phyloP scores from a whole-genome alignment of 2,797 vertebrate genomes.

The Naso thynnoides region DNA sequence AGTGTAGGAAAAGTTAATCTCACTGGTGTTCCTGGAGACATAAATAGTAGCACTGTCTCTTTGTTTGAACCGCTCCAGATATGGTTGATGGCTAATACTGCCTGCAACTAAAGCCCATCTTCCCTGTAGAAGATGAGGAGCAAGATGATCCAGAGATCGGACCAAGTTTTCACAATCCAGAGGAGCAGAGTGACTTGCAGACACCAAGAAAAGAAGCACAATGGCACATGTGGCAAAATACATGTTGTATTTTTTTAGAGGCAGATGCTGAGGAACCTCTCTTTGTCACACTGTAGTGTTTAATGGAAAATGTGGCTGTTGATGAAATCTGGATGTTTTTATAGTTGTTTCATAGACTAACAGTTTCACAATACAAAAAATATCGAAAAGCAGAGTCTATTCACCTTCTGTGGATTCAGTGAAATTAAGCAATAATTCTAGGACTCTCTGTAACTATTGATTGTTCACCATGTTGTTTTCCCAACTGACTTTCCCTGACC shows the following conservation, averaged over 20 bases:
- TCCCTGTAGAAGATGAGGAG: constrained; percentile 20
- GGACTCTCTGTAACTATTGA: background rate
- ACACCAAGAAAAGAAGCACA: constrained; percentile 19
- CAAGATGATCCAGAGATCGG: constrained; percentile 19
- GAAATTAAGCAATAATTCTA: constrained; percentile 15
- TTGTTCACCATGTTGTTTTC: background rate
- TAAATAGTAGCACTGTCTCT: constrained; percentile 19
- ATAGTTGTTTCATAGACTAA: constrained; percentile 13
- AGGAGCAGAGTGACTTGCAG: constrained; percentile 38
- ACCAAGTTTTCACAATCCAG: constrained; percentile 47
- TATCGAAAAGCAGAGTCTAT: constrained; percentile 28
- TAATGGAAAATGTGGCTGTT: background rate
- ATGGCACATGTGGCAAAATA: background rate
- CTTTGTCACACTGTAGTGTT: background rate
- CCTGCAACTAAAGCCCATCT: constrained; percentile 49
- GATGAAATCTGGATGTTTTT: constrained; percentile 16
- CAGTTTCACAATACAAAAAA: constrained; percentile 31
- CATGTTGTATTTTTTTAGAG: background rate
- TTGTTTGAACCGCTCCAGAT: background rate
- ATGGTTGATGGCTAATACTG: background rate
- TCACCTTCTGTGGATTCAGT: constrained; percentile 26
- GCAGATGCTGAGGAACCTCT: no score
- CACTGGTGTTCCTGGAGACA: no score
- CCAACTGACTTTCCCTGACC: background rate
- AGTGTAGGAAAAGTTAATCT: constrained; percentile 1